Percentiles rank a stretch among this genome's conserved stretches.
These are phyloP conservation scores for Leptodactylus fuscus DNA, from an alignment of 2,113 vertebrate species.

Conservation along the genomic window DNA sequence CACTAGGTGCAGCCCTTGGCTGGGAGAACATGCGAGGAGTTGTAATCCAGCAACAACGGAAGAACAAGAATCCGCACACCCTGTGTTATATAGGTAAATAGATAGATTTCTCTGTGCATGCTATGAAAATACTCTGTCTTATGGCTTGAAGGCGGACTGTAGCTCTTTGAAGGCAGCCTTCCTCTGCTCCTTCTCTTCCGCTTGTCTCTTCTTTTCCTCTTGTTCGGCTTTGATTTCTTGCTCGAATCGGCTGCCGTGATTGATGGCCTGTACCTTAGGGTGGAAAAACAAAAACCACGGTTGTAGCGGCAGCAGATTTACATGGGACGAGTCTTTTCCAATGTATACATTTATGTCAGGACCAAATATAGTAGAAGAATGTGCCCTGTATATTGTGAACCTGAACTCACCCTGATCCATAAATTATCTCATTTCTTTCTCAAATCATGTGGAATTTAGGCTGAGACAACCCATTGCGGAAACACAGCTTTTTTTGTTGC, in stretches of 20 bases:
- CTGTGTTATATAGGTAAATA: conserved; percentile 25
- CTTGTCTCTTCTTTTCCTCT: conserved; percentile 90
- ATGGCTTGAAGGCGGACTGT: conserved; percentile 88
- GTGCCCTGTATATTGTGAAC: neutral
- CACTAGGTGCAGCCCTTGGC: neutral
- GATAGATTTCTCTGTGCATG: conserved; percentile 43
- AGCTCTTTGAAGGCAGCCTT: conserved; percentile 91
- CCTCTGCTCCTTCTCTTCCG: conserved; percentile 87
- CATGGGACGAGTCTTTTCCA: neutral
- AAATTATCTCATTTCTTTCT: neutral
- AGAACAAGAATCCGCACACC: neutral
- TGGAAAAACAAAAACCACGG: fast-evolving
- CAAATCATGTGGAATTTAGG: neutral
- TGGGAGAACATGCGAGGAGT: conserved; percentile 17
- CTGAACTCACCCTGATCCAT: neutral
- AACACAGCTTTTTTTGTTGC: no score
- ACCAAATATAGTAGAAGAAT: conserved; percentile 15
- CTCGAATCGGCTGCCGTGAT: conserved; percentile 84
- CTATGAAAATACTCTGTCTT: conserved; percentile 25
- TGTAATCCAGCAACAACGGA: fast-evolving
- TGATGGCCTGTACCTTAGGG: conserved; percentile 87
- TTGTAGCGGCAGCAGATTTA: neutral
- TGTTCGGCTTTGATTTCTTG: conserved; percentile 94
- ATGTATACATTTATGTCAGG: conserved; percentile 11
- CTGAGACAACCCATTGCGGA: no score